phyloP scores from a whole-genome alignment of 2,113 vertebrate genomes.

The Poecile atricapillus region DNA sequence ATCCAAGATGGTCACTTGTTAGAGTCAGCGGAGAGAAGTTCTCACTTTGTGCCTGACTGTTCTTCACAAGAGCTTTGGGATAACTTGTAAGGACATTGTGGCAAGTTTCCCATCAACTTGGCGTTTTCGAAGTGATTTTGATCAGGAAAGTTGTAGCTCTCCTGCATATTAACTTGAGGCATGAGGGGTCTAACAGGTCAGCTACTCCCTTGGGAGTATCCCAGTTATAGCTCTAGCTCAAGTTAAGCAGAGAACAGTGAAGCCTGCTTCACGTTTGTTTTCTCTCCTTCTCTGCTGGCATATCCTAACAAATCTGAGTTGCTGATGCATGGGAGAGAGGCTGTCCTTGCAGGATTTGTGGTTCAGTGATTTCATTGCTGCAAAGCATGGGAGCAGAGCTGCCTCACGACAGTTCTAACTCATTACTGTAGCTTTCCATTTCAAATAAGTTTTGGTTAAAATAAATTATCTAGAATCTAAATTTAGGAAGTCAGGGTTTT shows the following conservation, averaged over 20 bases:
- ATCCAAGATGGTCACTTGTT: not conserved
- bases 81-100: not conserved
- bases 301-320: not conserved
- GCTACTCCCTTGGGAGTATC: not conserved
- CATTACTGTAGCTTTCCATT: not conserved
- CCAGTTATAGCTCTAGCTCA: not conserved
- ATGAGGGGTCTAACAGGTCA: not conserved
- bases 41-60: not conserved
- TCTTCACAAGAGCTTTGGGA: not conserved
- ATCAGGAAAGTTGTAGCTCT: not conserved
- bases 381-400: not conserved
- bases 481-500: not conserved
- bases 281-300: not conserved
- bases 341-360: slow-evolving; percentile 21
- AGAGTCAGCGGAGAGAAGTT: not conserved
- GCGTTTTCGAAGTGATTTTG: not conserved
- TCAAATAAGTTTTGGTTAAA: not conserved
- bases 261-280: not conserved
- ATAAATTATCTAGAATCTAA: not conserved
- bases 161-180: not conserved
- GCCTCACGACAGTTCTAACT: not conserved
- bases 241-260: not conserved
- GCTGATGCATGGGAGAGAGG: not conserved
- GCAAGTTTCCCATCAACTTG: not conserved
- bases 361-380: slow-evolving; percentile 17